Evolutionary conservation across 2,888 invertebrate species (phyloP).

Genomic region (Sminthurinus aureus): DNA sequence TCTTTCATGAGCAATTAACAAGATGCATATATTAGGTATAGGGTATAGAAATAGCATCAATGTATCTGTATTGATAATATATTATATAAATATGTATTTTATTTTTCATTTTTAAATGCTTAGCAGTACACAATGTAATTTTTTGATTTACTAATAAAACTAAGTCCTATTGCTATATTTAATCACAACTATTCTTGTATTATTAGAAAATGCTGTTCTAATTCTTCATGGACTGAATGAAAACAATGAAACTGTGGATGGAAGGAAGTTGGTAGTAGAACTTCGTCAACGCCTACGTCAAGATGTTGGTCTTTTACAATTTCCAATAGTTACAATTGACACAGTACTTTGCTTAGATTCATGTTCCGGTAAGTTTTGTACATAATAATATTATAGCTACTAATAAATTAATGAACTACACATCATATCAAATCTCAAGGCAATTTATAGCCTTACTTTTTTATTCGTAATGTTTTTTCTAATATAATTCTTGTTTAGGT

Average conservation of each 20-base stretch:
- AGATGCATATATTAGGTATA: no score
- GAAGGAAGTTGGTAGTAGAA: conserved; percentile 72
- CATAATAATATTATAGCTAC: no score
- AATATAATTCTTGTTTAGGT: conserved; percentile 61
- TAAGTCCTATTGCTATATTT: neutral
- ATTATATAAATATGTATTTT: no score
- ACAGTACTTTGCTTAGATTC: conserved; percentile 89
- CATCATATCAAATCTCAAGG: no score
- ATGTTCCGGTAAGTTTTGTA: conserved; percentile 75
- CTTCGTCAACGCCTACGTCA: conserved; percentile 74
- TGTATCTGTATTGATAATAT: no score
- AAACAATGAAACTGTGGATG: conserved; percentile 64
- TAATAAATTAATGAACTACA: no score
- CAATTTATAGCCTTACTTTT: no score
- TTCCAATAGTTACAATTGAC: conserved; percentile 79
- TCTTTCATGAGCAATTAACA: no score
- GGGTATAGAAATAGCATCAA: no score
- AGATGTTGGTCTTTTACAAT: conserved; percentile 75
- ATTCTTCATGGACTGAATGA: conserved; percentile 60
- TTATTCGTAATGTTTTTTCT: conserved; percentile 32
- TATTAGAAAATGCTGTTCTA: conserved; percentile 55
- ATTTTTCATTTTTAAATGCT: neutral
- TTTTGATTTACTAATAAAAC: neutral
- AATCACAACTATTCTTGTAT: conserved; percentile 19
- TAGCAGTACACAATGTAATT: neutral